Conservation (phyloP, 2,888 invertebrate genomes). For the Caenorhabditis sulstoni region DNA sequence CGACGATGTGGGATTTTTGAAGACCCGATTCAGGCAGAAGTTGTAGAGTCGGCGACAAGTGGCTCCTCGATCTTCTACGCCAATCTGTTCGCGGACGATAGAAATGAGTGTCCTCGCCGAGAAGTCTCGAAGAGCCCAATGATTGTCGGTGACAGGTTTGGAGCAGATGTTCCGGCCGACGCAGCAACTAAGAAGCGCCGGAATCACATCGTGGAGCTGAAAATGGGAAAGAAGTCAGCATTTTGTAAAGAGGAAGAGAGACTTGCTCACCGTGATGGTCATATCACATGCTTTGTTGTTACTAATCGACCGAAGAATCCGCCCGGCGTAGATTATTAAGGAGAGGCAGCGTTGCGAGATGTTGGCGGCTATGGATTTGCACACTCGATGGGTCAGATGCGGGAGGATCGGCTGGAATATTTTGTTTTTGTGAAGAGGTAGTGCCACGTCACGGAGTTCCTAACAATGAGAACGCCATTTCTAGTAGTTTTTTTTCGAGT, state of each 20-base stretch:
- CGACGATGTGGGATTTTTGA: slow-evolving; percentile 36
- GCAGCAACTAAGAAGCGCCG: slow-evolving; percentile 67
- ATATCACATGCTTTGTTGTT: slow-evolving; percentile 62
- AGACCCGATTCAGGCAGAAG: slow-evolving; percentile 15
- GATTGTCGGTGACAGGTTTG: slow-evolving; percentile 65
- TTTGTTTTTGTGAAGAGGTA: too few relatives aligned
- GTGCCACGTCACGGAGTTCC: not conserved
- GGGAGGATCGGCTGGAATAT: slow-evolving; percentile 27
- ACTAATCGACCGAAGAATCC: slow-evolving; percentile 60
- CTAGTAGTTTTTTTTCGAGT: too few relatives aligned
- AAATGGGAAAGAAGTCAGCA: slow-evolving; percentile 11
- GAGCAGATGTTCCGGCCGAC: slow-evolving; percentile 62
- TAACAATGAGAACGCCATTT: too few relatives aligned
- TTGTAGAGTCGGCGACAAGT: slow-evolving; percentile 32
- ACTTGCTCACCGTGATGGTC: slow-evolving; percentile 61
- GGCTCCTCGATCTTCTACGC: not conserved
- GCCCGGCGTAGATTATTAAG: slow-evolving; percentile 67
- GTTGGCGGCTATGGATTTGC: slow-evolving; percentile 52
- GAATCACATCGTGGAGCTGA: slow-evolving; percentile 69
- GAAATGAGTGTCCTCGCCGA: slow-evolving; percentile 62
- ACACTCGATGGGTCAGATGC: slow-evolving; percentile 34
- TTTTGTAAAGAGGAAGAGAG: not conserved
- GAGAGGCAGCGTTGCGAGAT: slow-evolving; percentile 65
- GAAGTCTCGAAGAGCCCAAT: slow-evolving; percentile 70
- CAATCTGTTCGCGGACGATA: slow-evolving; percentile 53